phyloP scores from a whole-genome alignment of 1,140 invertebrate genomes.

The Scaptomyza graminum region DNA sequence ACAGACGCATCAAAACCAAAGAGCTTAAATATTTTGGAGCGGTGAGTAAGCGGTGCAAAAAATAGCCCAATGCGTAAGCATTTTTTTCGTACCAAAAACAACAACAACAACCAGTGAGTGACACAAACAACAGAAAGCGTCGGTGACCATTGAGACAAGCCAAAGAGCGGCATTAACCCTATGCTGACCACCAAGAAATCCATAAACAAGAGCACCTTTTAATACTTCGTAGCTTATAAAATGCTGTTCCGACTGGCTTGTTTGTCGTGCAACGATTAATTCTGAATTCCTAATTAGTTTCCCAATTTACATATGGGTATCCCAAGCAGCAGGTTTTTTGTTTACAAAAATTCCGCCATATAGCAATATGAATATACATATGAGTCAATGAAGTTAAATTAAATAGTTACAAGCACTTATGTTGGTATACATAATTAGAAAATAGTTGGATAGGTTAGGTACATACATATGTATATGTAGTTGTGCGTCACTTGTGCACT shows the following conservation, averaged over 20 bases:
- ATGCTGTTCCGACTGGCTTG: neutral
- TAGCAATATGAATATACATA: neutral
- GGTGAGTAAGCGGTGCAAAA: conserved; percentile 71
- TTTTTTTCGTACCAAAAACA: neutral
- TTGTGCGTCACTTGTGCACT: neutral
- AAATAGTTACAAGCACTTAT: no score
- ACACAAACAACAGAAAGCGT: conserved; percentile 2
- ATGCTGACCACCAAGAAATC: neutral
- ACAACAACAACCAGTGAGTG: neutral
- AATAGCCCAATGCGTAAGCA: conserved; percentile 58
- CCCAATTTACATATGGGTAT: neutral
- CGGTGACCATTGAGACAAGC: conserved; percentile 17
- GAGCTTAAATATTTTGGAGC: conserved; percentile 83
- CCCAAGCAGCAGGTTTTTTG: neutral
- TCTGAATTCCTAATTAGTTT: neutral
- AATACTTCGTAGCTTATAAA: neutral
- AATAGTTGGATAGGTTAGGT: no score
- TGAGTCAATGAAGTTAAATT: no score
- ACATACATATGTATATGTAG: no score
- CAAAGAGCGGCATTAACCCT: conserved; percentile 15
- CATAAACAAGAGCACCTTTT: neutral
- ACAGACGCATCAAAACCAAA: conserved; percentile 80
- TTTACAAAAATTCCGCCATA: neutral
- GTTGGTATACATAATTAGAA: no score
- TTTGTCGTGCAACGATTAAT: neutral